A percentile compares a stretch with the other conserved stretches of the same genome.
These are phyloP conservation scores for Coptodon bakossiorum DNA, from an alignment of 2,113 vertebrate genomes.

Conservation along the genomic window DNA sequence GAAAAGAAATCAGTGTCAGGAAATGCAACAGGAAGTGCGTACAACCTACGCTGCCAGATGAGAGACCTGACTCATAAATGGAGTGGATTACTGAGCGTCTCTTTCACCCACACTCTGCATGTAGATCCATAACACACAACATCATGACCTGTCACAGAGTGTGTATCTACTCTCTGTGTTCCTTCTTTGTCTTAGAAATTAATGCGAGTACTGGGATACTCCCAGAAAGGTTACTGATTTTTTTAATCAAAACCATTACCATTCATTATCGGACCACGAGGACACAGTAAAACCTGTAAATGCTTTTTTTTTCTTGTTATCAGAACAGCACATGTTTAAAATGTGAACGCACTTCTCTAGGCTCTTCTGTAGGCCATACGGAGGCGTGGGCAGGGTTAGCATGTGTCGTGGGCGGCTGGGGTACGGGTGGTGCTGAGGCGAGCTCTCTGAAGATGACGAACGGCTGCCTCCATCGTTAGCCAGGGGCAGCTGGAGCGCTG, in stretches of 20 bases:
- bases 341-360: constrained; percentile 79
- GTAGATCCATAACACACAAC: not conserved
- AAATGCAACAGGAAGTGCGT: not conserved
- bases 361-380: constrained; percentile 79
- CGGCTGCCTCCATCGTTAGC: constrained; percentile 86
- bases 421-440: constrained; percentile 81
- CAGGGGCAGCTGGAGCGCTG: constrained; percentile 86
- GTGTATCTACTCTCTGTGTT: not conserved
- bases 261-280: not conserved
- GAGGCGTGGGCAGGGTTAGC: constrained; percentile 80
- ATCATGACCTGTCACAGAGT: not conserved
- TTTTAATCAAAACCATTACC: not conserved
- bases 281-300: not conserved
- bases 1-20: not conserved
- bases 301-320: not conserved
- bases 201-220: fast-evolving
- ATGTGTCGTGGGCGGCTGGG: constrained; percentile 80
- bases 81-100: not conserved
- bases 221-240: not conserved
- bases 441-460: constrained; percentile 82
- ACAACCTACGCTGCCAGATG: not conserved
- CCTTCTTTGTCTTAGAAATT: not conserved
- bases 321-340: not conserved
- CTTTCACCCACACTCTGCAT: not conserved
- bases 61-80: not conserved